Evolutionary conservation across 2,113 vertebrate species (phyloP).

Genomic region (Protobothrops flavoviridis): DNA sequence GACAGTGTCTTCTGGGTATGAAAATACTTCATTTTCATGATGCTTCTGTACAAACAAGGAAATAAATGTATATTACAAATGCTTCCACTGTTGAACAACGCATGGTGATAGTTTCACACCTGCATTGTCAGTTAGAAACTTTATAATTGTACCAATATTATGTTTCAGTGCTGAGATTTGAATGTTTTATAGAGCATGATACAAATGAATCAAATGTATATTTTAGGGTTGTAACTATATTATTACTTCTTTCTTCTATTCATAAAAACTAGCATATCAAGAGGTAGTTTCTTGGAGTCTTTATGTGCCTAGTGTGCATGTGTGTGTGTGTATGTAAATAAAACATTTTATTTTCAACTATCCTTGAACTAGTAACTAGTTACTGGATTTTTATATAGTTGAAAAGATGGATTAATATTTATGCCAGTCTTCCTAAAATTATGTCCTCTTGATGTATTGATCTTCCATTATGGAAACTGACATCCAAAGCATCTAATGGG

Average conservation of each 20-base stretch:
- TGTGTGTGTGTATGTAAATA: background rate
- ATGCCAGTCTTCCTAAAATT: background rate
- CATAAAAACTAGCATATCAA: background rate
- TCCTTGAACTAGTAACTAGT: background rate
- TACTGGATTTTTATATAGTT: background rate
- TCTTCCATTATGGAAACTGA: background rate
- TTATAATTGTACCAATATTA: background rate
- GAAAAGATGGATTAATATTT: background rate
- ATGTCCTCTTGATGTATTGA: background rate
- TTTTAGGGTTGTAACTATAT: background rate
- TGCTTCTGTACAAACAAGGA: background rate
- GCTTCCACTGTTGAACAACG: background rate
- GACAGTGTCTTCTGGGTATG: background rate
- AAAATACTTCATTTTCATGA: background rate
- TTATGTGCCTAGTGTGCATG: background rate
- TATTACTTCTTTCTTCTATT: background rate
- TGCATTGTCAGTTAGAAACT: background rate
- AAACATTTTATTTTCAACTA: background rate
- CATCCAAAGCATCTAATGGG: background rate
- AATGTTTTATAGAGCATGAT: background rate
- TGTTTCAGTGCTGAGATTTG: background rate
- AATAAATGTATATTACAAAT: background rate
- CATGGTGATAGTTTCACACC: background rate
- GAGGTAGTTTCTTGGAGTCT: background rate
- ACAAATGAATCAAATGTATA: background rate